phyloP scores from a whole-genome alignment of 2,888 invertebrate species.

The Aporophyla nigra region DNA sequence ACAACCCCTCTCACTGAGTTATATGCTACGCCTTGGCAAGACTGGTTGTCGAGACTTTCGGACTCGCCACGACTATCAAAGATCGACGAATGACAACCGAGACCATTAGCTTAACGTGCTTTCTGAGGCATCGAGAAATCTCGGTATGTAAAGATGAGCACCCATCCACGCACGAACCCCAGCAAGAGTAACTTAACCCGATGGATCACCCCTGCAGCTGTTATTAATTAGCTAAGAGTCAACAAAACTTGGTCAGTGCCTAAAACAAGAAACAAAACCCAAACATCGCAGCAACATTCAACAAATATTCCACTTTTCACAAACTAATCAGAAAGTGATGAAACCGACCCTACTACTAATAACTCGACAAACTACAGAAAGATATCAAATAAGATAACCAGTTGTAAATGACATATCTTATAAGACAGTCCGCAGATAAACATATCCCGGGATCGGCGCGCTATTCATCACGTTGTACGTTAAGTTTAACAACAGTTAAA shows the following conservation, averaged over 20 bases:
- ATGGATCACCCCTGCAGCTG: too few species aligned
- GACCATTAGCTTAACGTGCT: too few species aligned
- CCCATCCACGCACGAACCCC: too few species aligned
- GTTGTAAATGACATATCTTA: constrained; percentile 72
- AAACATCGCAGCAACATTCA: constrained; percentile 27
- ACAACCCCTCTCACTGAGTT: too few species aligned
- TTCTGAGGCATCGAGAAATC: too few species aligned
- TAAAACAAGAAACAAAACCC: constrained; percentile 42
- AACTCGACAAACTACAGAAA: constrained; percentile 58
- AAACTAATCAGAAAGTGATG: constrained; percentile 61
- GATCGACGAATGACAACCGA: too few species aligned
- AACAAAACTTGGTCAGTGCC: neutral
- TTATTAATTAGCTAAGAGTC: too few species aligned
- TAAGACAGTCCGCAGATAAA: constrained; percentile 76
- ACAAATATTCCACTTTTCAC: constrained; percentile 59
- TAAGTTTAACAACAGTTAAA: constrained; percentile 79
- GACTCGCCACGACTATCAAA: too few species aligned
- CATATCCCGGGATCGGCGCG: constrained; percentile 72
- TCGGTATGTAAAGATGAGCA: too few species aligned
- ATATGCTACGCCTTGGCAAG: too few species aligned
- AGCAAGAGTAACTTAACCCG: too few species aligned
- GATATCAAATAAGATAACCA: constrained; percentile 64
- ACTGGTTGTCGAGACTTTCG: too few species aligned
- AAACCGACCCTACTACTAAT: constrained; percentile 57
- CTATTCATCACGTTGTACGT: constrained; percentile 78